Base-by-base conservation (phyloP, 1,140 invertebrate genomes). In the Drosophila prosaltans region DNA sequence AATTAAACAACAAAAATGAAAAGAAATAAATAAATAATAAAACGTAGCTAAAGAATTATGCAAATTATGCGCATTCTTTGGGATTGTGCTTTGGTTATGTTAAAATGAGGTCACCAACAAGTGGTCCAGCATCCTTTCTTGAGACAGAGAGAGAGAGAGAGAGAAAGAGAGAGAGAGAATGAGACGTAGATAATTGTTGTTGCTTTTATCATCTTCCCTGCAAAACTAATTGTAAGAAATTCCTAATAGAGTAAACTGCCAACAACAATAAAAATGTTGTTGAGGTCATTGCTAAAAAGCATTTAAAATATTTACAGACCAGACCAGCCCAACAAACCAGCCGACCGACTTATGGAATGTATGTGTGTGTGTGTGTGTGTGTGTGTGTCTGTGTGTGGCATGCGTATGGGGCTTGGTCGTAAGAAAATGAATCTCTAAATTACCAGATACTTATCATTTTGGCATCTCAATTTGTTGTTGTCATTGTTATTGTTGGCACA, bases 261-360 rank as follows among this genome's bases (percentile, higher is more conserved):
- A 66, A 66, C 51, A 75, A 75, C 60, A 63, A 75, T 30, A 78
- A 71, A 69, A 65, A 54, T 67, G 59, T 58, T 59, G 66, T 55
- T 72, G 75, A 80, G 83, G 79, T 88, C 80, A 77, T 88, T 79
- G 69, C 71, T 83, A 69, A 78, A 73, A 71, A 62, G 45, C 62
- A 69, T 62, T 74, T 58, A 26, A 63, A 61, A 43, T 68, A 60
- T 40, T 54, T 45, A 51, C 30, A 51, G 32, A 60, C 36, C 3
- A 36, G 32, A 36, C 39, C 41, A 16, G 8, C n/a, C 26, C 36
- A 57, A 51, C 11, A 24, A 7, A 51, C 11, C 32, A 7, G 5
- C 48, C 65, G 7, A 21, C 36, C 55, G 40, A 41, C 51, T 39
- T 65, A 26, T 32, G 30, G 10, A 21, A 28, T 61, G 32, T 54